These are phyloP conservation scores for Campopleginae sp. DNA, from an alignment of 2,888 invertebrate genomes.

Conservation along the genomic window DNA sequence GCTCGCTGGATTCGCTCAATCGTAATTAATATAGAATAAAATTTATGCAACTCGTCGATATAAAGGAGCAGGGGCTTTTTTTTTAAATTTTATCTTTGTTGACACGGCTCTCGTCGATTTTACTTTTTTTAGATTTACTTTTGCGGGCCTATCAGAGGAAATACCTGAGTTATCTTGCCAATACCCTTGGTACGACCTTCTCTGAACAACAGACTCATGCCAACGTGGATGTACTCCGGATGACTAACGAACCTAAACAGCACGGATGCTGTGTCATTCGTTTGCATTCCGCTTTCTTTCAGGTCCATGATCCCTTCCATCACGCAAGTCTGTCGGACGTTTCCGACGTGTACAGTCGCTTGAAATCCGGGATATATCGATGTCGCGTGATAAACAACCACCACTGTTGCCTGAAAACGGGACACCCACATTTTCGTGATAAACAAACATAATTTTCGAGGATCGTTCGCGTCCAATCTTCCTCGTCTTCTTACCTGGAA, in stretches of 20 bases:
- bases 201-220: slow-evolving; percentile 92
- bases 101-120: slow-evolving; percentile 23
- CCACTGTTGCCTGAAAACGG: slow-evolving; percentile 92
- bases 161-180: slow-evolving; percentile 92
- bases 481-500: slow-evolving; percentile 84
- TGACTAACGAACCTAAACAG: slow-evolving; percentile 94
- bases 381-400: slow-evolving; percentile 94
- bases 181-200: slow-evolving; percentile 95
- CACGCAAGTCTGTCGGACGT: slow-evolving; percentile 97
- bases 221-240: slow-evolving; percentile 94
- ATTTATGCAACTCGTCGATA: neutral
- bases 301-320: slow-evolving; percentile 91
- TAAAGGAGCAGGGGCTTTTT: slow-evolving; percentile 1
- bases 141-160: slow-evolving; percentile 84
- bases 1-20: slow-evolving; percentile 22
- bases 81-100: slow-evolving; percentile 19
- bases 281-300: slow-evolving; percentile 88
- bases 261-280: slow-evolving; percentile 94
- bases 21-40: slow-evolving; percentile 41
- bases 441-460: slow-evolving; percentile 1
- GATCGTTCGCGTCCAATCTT: neutral
- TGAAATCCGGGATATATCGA: slow-evolving; percentile 94
- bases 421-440: neutral
- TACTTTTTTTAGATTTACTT: slow-evolving; percentile 22
- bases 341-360: slow-evolving; percentile 97